A percentile compares a stretch with the other conserved stretches of the same genome.
Evolutionary conservation across 2,113 vertebrate species (phyloP).

Genomic region (Silurus asotus): DNA sequence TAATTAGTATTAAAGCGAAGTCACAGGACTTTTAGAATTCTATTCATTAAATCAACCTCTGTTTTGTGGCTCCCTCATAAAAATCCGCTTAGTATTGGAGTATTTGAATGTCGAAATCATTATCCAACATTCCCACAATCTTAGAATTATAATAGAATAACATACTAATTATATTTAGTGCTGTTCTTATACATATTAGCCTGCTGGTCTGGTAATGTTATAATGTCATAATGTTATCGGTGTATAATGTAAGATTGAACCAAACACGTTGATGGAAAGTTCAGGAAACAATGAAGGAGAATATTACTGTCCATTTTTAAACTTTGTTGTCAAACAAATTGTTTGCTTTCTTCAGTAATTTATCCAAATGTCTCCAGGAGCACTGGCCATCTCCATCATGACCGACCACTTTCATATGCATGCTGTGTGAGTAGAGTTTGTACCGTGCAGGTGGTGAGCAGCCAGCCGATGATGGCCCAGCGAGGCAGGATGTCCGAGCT

Average conservation of each 20-base stretch:
- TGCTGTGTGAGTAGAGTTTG: slow-evolving; percentile 29
- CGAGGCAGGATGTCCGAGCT: slow-evolving; percentile 96
- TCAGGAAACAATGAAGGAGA: no score
- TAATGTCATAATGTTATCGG: no score
- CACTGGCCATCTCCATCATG: neutral
- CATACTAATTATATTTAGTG: no score
- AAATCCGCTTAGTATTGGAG: neutral
- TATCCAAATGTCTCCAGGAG: neutral
- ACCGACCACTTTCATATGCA: neutral
- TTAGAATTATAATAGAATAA: no score
- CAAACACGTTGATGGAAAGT: neutral
- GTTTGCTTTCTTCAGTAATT: no score
- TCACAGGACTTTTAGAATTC: neutral
- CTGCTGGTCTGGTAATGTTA: no score
- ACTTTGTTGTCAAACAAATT: no score
- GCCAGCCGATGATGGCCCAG: slow-evolving; percentile 98
- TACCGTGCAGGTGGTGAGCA: slow-evolving; percentile 97
- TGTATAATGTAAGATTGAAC: no score
- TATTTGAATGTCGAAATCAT: no score
- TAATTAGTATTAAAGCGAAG: neutral
- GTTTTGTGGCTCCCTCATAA: neutral
- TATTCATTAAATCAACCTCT: neutral
- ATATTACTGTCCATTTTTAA: no score
- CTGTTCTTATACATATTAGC: neutral
- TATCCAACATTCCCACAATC: no score